phyloP scores from a whole-genome alignment of 1,140 invertebrate species.

The Drosophila pectinifera region DNA sequence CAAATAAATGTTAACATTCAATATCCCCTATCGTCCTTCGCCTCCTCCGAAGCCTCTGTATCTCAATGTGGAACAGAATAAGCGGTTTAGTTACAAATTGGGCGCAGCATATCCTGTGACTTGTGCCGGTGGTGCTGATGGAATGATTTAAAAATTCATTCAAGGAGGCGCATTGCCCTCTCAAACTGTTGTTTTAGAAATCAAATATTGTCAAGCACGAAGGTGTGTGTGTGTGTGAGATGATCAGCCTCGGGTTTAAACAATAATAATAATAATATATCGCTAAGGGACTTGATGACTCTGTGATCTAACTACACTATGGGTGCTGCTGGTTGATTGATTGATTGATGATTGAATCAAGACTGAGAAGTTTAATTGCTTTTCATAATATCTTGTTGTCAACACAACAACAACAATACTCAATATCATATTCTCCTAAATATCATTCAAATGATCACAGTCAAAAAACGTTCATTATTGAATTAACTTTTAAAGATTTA shows the following conservation, averaged over 20 bases:
- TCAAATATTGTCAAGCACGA: constrained; percentile 80
- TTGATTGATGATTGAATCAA: constrained; percentile 49
- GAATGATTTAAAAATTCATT: constrained; percentile 31
- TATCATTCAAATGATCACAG: constrained; percentile 82
- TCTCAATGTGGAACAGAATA: constrained; percentile 50
- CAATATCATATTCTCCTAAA: constrained; percentile 49
- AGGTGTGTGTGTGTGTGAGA: constrained; percentile 17
- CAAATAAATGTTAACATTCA: constrained; percentile 74
- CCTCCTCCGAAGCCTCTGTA: constrained; percentile 39
- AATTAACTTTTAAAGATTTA: constrained; percentile 36
- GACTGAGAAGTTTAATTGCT: constrained; percentile 60
- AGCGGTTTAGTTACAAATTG: constrained; percentile 45
- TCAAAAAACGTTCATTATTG: constrained; percentile 75
- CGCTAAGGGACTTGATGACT: constrained; percentile 5
- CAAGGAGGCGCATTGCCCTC: neutral
- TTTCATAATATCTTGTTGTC: constrained; percentile 57
- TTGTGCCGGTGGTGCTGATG: constrained; percentile 6
- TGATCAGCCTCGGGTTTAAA: constrained; percentile 30
- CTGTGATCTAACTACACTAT: constrained; percentile 34
- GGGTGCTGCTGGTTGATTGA: constrained; percentile 33
- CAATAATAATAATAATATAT: too few species aligned
- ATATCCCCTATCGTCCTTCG: constrained; percentile 55
- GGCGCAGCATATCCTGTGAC: constrained; percentile 46
- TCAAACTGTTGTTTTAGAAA: constrained; percentile 48
- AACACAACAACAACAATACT: constrained; percentile 40